Evolutionary conservation across 2,113 vertebrate species (phyloP), one percentile per base, ranked within the genome.

Genomic region (Morphnarchus princeps): DNA sequence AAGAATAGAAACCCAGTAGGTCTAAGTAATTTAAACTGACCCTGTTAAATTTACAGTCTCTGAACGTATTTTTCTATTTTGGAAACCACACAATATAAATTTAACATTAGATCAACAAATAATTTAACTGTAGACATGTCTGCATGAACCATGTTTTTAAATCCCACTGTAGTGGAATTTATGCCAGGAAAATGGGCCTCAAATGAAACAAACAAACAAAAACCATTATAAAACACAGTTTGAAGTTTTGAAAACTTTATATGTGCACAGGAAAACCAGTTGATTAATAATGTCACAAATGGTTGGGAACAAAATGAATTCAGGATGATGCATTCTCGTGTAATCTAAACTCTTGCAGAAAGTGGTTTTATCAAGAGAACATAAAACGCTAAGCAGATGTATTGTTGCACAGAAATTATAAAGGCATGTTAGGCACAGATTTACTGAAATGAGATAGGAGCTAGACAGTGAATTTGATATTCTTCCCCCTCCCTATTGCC

Each of bases 231-330:
- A 90, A 77, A 65, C 38, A 40, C 34, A 69, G 42, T 70, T 38
- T 63, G 28, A 90, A 78, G 61, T 91, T 94, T 91, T 91, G 70
- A 57, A 79, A 95, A 91, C 87, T 91, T 90, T 22, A 49, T 85
- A 57, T 87, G 19, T 79, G 73, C 57, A 76, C 65, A 65, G 38
- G 9, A 89, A 88, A 93, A 93, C 11, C 76, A 83, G 76, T 95
- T 96, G 92, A 74, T 78, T 93, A 90, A 85, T 94, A 88, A 90
- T 90, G 71, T 89, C 76, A 83, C 71, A 89, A 86, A 58, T 83
- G 82, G 32, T 50, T 90, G 29, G 71, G 54, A 94, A 78, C n/a
- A 45, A 82, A 93, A 92, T 86, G 20, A 67, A 34, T 88, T 96
- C 42, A 31, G 63, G 13, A 91, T 89, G 57, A 61, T 89, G 57